Percentiles rank a stretch among this genome's conserved stretches.
phyloP scores from a whole-genome alignment of 2,113 vertebrate genomes.

The Rhabdomys dilectus region DNA sequence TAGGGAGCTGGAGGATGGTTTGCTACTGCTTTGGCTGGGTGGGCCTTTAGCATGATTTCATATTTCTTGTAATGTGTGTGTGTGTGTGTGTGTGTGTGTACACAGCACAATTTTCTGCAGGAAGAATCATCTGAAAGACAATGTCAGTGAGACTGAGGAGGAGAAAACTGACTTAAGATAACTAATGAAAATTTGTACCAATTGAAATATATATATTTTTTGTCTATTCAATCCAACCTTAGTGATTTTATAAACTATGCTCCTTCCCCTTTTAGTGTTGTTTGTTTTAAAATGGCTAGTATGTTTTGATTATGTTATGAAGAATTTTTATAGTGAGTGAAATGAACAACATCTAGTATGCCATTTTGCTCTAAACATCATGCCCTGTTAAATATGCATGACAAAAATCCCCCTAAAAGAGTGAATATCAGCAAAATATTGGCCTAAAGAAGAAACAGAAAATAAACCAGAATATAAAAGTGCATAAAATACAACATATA shows the following conservation, averaged over 20 bases:
- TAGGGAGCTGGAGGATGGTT: accelerated
- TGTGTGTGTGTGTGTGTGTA: too few relatives aligned
- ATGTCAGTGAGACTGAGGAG: neutral
- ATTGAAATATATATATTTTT: neutral
- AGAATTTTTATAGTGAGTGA: neutral
- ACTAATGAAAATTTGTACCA: neutral
- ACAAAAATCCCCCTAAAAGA: neutral
- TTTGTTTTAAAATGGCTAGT: neutral
- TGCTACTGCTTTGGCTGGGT: accelerated
- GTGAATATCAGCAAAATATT: neutral
- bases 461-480: neutral
- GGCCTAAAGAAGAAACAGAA: neutral
- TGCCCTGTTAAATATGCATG: neutral
- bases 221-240: neutral
- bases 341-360: accelerated
- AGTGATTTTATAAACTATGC: neutral
- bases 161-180: neutral
- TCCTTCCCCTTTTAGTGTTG: neutral
- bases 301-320: neutral
- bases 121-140: neutral
- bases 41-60: neutral
- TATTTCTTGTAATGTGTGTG: neutral
- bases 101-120: neutral
- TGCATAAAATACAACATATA: neutral
- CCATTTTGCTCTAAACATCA: neutral